A percentile compares a stretch with the other conserved stretches of the same genome.
Evolutionary conservation across 2,113 vertebrate species (phyloP).

Genomic region (Phoxinus phoxinus): DNA sequence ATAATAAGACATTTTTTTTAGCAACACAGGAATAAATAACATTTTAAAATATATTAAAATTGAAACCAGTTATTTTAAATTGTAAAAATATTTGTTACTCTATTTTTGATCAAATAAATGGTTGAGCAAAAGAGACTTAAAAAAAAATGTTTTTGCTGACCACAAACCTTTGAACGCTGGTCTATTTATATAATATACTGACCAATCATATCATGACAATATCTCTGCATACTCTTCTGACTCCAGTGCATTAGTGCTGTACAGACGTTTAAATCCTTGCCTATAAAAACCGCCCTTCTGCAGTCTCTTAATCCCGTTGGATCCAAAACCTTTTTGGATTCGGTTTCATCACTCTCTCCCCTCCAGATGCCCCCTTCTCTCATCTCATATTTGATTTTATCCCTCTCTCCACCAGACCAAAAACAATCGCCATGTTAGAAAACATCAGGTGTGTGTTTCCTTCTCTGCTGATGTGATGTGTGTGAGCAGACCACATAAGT

Average conservation of each 20-base stretch:
- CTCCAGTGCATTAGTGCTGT: not conserved
- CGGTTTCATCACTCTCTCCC: slow-evolving; percentile 13
- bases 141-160: not conserved
- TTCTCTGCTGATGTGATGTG: slow-evolving; percentile 6
- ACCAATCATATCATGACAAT: not conserved
- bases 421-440: slow-evolving; percentile 20
- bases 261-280: slow-evolving; percentile 5
- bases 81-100: not conserved
- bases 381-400: slow-evolving; percentile 18
- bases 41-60: not conserved
- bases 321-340: slow-evolving; percentile 23
- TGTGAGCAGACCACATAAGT: slow-evolving; percentile 25
- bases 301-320: not conserved
- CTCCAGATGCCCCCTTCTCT: not conserved
- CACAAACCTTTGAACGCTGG: not conserved
- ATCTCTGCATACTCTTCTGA: not conserved
- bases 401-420: not conserved
- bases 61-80: too few relatives aligned
- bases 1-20: not conserved
- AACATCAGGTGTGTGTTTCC: slow-evolving; percentile 9
- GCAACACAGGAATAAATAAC: not conserved
- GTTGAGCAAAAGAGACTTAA: not conserved
- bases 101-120: not conserved
- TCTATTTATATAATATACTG: not conserved
- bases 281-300: not conserved